A percentile compares a stretch with the other conserved stretches of the same genome.
These are phyloP conservation scores for Falco berigora DNA, from an alignment of 2,797 vertebrate species.

Conservation along the genomic window DNA sequence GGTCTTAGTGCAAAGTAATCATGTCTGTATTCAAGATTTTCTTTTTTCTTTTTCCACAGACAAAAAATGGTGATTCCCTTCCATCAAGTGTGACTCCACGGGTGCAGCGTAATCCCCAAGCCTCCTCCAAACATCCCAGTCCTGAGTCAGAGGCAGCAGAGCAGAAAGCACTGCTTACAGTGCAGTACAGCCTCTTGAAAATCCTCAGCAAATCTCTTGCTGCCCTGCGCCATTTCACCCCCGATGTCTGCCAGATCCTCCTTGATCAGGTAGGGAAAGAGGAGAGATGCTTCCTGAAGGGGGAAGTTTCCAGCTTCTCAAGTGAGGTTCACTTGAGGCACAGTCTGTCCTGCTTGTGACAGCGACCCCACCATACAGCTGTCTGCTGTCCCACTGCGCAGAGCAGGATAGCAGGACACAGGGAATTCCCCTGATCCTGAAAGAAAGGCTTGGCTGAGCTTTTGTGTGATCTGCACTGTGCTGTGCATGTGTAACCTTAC, in stretches of 20 bases:
- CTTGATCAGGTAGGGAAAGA: constrained; percentile 85
- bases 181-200: constrained; percentile 93
- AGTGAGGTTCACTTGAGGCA: background rate
- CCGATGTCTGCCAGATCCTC: constrained; percentile 95
- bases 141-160: constrained; percentile 84
- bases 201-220: constrained; percentile 96
- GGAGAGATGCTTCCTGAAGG: background rate
- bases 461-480: background rate
- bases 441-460: background rate
- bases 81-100: constrained; percentile 78
- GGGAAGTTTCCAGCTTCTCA: background rate
- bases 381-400: background rate
- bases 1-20: background rate
- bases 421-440: background rate
- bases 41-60: constrained; percentile 66
- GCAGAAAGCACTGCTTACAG: constrained; percentile 85
- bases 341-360: background rate
- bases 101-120: constrained; percentile 74
- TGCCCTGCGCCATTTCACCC: constrained; percentile 92
- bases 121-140: constrained; percentile 73
- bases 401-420: background rate
- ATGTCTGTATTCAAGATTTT: background rate
- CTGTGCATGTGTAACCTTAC: too few relatives aligned
- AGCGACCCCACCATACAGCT: background rate
- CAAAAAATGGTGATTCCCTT: constrained; percentile 87